Conservation (phyloP, 2,888 invertebrate species). For the Sthenelais limicola region DNA sequence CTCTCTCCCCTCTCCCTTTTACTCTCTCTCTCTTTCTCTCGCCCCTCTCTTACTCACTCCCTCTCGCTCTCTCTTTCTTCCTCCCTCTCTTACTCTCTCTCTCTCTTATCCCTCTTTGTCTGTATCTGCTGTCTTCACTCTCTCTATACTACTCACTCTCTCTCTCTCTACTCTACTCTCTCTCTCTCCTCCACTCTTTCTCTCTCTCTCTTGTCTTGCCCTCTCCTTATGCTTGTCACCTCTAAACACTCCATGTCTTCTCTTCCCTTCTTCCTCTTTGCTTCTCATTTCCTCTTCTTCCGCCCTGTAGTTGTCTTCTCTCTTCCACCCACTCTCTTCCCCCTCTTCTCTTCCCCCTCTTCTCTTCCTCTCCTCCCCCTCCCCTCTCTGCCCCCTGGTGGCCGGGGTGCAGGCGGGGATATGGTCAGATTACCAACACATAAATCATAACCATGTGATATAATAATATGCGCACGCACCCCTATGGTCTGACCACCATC, state of each 20-base stretch:
- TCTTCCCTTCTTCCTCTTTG: not conserved
- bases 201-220: not conserved
- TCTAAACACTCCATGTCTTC: too few species aligned
- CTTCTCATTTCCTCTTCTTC: not conserved
- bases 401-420: too few species aligned
- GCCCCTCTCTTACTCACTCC: not conserved
- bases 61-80: not conserved
- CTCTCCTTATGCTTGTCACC: too few species aligned
- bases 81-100: conserved; percentile 8
- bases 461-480: too few species aligned
- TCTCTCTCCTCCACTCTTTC: not conserved
- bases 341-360: not conserved
- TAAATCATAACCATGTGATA: too few species aligned
- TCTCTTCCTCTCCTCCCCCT: not conserved
- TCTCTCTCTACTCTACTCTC: not conserved
- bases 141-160: not conserved
- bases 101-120: not conserved
- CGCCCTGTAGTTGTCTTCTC: not conserved
- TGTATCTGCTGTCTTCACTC: not conserved
- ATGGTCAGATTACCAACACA: too few species aligned
- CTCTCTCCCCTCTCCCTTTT: not conserved
- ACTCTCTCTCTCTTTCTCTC: not conserved
- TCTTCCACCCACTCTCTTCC: not conserved
- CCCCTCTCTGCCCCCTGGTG: too few species aligned
- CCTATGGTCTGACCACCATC: too few species aligned